Percentiles rank a stretch among this genome's conserved stretches.
phyloP scores from a whole-genome alignment of 2,888 invertebrate genomes.

The Phaedon cochleariae region DNA sequence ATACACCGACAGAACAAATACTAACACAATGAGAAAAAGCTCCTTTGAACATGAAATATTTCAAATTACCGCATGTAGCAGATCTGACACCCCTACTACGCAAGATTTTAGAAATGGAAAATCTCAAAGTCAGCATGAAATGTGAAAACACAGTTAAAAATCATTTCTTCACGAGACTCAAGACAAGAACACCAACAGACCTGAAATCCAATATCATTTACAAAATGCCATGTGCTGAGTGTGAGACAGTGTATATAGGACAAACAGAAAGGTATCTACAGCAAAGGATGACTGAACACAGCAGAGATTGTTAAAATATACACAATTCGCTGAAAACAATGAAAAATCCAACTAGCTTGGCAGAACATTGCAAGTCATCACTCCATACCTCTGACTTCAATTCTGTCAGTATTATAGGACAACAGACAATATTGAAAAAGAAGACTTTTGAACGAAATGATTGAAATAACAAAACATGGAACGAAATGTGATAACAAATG shows the following conservation, averaged over 20 bases:
- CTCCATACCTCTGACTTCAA: too few relatives aligned
- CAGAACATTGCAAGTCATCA: too few relatives aligned
- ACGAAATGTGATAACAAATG: too few relatives aligned
- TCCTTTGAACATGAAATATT: not conserved
- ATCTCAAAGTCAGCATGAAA: conserved; percentile 5
- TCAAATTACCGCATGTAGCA: conserved; percentile 4
- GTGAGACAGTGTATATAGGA: conserved; percentile 17
- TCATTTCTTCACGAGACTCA: conserved; percentile 10
- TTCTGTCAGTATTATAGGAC: too few relatives aligned
- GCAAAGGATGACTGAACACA: conserved; percentile 11
- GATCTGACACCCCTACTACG: not conserved
- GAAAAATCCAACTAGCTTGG: too few relatives aligned
- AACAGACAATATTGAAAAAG: too few relatives aligned
- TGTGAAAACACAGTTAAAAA: conserved; percentile 9
- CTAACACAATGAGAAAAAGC: not conserved
- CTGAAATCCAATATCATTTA: conserved; percentile 8
- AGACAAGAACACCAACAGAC: conserved; percentile 4
- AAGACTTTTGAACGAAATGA: too few relatives aligned
- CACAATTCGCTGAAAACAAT: not conserved
- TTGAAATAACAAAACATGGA: too few relatives aligned
- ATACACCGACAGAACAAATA: conserved; percentile 1
- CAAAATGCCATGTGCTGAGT: conserved; percentile 10
- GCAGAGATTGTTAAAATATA: conserved; percentile 11
- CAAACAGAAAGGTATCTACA: conserved; percentile 10
- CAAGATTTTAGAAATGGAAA: not conserved